phyloP scores from a whole-genome alignment of 2,113 vertebrate species.

The Eulemur macaco region DNA sequence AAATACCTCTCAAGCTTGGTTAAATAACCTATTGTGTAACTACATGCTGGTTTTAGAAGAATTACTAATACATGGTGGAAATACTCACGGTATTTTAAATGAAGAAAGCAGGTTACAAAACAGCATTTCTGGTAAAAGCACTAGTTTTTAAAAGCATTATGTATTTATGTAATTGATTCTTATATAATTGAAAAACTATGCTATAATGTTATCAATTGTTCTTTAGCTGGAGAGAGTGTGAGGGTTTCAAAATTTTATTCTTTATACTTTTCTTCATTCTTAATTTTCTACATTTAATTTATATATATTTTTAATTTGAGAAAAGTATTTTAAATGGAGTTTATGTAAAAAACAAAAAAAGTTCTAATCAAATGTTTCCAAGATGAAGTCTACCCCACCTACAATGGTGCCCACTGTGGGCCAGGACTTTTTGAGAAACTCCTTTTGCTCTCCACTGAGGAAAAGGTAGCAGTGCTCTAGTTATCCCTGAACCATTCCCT shows the following conservation, averaged over 20 bases:
- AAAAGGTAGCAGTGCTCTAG: neutral
- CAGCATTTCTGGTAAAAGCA: neutral
- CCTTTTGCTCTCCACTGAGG: neutral
- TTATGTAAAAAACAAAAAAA: neutral
- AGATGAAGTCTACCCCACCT: neutral
- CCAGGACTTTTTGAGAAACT: neutral
- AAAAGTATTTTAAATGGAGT: neutral
- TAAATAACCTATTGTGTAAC: neutral
- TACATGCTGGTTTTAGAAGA: neutral
- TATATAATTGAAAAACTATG: neutral
- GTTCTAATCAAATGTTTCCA: neutral
- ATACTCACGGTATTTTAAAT: neutral
- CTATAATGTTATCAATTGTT: neutral
- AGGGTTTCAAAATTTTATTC: neutral
- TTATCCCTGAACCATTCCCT: neutral
- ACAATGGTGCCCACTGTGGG: neutral
- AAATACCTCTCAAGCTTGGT: neutral
- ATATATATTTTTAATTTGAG: constrained; percentile 17
- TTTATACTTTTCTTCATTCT: neutral
- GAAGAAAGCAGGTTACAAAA: neutral
- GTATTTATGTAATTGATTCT: neutral
- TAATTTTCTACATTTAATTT: neutral
- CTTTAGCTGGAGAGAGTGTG: neutral
- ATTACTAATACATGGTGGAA: neutral
- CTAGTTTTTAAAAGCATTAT: neutral